phyloP scores from a whole-genome alignment of 2,797 vertebrate genomes.

The Labroides dimidiatus region DNA sequence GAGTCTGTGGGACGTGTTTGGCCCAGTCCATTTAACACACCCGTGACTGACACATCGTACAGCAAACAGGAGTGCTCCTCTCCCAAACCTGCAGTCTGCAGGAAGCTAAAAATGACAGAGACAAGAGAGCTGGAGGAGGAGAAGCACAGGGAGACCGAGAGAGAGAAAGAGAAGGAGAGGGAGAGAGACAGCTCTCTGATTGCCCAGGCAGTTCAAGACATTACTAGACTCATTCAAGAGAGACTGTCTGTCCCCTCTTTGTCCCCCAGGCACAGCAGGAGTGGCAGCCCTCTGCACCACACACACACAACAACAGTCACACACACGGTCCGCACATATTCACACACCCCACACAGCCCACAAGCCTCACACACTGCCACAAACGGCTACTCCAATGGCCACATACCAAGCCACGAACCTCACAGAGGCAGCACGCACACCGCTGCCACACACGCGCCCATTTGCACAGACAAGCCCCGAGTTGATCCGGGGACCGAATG shows the following conservation, averaged over 20 bases:
- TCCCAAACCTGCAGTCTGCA: conserved; percentile 87
- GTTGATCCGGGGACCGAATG: conserved; percentile 63
- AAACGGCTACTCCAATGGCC: conserved; percentile 74
- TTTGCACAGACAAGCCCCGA: conserved; percentile 84
- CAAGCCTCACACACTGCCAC: conserved; percentile 68
- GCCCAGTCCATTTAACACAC: conserved; percentile 83
- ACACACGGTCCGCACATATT: conserved; percentile 80
- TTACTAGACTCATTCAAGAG: conserved; percentile 87
- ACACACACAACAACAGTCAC: conserved; percentile 79
- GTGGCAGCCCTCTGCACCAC: conserved; percentile 73
- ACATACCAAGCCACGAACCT: conserved; percentile 75
- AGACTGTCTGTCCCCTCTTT: conserved; percentile 85
- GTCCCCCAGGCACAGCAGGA: conserved; percentile 73
- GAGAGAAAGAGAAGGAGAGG: conserved; percentile 43
- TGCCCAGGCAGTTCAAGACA: conserved; percentile 85
- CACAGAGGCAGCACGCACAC: conserved; percentile 76
- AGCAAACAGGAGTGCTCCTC: conserved; percentile 81
- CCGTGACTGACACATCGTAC: conserved; percentile 74
- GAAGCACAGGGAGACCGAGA: conserved; percentile 47
- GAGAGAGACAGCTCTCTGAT: conserved; percentile 81
- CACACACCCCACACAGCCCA: conserved; percentile 56
- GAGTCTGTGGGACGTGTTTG: conserved; percentile 75
- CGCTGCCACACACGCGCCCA: conserved; percentile 73
- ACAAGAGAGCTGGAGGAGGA: conserved; percentile 73
- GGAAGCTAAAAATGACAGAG: conserved; percentile 87